Evolutionary conservation across 2,888 invertebrate species (phyloP), one percentile per base, ranked within the genome.

Genomic region (Apodemia zela): DNA sequence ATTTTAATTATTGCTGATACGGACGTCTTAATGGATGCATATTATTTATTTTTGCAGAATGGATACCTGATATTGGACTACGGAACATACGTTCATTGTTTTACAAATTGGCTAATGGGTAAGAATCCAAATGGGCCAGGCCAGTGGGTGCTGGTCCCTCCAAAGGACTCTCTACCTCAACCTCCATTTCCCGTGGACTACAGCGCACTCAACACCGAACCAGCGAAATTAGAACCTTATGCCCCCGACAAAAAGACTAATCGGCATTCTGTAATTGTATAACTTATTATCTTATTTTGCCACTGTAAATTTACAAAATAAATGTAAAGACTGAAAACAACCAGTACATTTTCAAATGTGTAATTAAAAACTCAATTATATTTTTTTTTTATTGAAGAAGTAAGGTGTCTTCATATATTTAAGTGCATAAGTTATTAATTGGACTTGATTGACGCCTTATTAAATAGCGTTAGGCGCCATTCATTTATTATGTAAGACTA

Each of bases 71-170:
- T 93, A 68, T 84, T 96, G 64, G 93, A 93, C 75, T 95, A 94
- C 83, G 90, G 93, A 38, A 93, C 94, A n/a, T 96, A 93, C 87
- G 93, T 94, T 66, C 93, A 95, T 74, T 94, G 94, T 79, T 96
- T 95, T 81, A 94, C 95, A 59, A 96, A 96, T 82, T 96, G 95
- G 92, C 86, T 96, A 69, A 92, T 95, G 81, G 95, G 95, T 5
- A 93, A 95, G 76, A 94, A 94, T 73, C 95, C 95, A 6, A 95
- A 95, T 76, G 95, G 95, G 0, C 95, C 95, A 0, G 96, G 96
- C 0, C 95, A 95, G 73, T 95, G 94, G 92, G 93, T 95, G 60
- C 93, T 95, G 38, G 95, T 95, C 18, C 93, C 93, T 7, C 89
- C 93, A 2, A 92, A 93, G 70, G 92, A 87, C 69, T 84, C 93